These are phyloP conservation scores for Troglohyphantes excavatus DNA, from an alignment of 2,888 invertebrate species.

Conservation along the genomic window DNA sequence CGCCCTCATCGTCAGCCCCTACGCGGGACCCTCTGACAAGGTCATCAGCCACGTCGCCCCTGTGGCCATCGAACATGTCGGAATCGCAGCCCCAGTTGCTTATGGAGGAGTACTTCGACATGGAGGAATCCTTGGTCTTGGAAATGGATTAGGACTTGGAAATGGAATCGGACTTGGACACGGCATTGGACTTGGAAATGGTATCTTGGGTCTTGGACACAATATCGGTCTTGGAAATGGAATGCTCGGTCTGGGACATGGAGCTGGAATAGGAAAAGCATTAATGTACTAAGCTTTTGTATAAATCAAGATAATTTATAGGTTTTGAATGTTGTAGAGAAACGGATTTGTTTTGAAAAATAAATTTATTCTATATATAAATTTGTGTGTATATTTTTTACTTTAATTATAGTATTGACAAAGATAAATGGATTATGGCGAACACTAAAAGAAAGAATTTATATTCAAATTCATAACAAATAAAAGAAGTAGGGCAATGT, in stretches of 20 bases:
- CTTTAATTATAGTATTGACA: too few species aligned
- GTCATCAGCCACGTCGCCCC: constrained; percentile 32
- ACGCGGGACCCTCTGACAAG: constrained; percentile 34
- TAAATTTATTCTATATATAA: too few species aligned
- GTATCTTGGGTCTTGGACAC: background rate
- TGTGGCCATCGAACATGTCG: background rate
- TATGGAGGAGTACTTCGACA: constrained; percentile 20
- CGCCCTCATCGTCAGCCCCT: constrained; percentile 47
- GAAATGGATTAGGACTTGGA: background rate
- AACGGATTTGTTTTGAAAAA: too few species aligned
- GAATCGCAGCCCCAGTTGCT: constrained; percentile 12
- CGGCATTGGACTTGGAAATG: background rate
- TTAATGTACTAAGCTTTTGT: too few species aligned
- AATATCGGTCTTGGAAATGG: too few species aligned
- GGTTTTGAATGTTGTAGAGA: too few species aligned
- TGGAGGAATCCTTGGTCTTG: constrained; percentile 2
- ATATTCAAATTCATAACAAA: too few species aligned
- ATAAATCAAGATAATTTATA: too few species aligned
- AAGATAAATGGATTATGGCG: too few species aligned
- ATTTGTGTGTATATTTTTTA: too few species aligned
- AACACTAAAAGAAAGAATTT: too few species aligned
- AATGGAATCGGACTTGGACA: background rate
- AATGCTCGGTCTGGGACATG: background rate
- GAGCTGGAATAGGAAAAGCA: background rate
- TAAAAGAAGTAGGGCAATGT: too few species aligned